Percentiles rank a stretch among this genome's conserved stretches.
Evolutionary conservation across 35 echinoderm and acorn worm genomes (phyloP).

Genomic region (Ptychodera flava): DNA sequence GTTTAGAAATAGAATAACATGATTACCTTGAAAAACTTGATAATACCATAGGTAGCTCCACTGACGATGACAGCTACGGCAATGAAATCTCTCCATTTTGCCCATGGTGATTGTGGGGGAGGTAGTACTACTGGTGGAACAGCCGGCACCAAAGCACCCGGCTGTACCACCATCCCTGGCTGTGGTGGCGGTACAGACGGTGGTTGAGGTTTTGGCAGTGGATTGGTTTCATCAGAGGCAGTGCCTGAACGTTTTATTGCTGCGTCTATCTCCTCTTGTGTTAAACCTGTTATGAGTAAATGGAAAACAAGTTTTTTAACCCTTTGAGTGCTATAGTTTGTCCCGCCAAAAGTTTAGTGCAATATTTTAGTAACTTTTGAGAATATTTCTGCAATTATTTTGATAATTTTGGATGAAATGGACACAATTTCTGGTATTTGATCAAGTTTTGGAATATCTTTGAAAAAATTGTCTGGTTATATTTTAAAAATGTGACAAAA

Average conservation of each 20-base stretch:
- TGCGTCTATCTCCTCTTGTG: constrained; percentile 56
- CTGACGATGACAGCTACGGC: constrained; percentile 65
- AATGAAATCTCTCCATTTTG: constrained; percentile 57
- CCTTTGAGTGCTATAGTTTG: too few relatives aligned
- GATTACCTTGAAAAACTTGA: constrained; percentile 52
- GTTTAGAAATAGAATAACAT: too few relatives aligned
- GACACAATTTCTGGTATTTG: too few relatives aligned
- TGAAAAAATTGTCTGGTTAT: too few relatives aligned
- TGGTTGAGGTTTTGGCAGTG: constrained; percentile 18
- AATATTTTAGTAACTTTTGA: too few relatives aligned
- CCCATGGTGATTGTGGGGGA: constrained; percentile 17
- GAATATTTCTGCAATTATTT: too few relatives aligned
- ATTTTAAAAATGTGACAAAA: too few relatives aligned
- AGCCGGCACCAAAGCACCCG: background rate
- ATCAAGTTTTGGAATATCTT: too few relatives aligned
- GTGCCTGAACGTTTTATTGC: constrained; percentile 77
- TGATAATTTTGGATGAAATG: too few relatives aligned
- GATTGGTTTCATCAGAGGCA: constrained; percentile 15
- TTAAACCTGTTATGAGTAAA: constrained; percentile 38
- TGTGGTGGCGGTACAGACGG: background rate
- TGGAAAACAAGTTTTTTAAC: too few relatives aligned
- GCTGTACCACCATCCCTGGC: constrained; percentile 14
- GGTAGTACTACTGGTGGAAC: constrained; percentile 4
- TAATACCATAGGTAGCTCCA: constrained; percentile 60
- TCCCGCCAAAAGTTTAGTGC: too few relatives aligned